These are phyloP conservation scores for Aphrophora alni DNA, from an alignment of 2,888 invertebrate genomes.

Conservation along the genomic window DNA sequence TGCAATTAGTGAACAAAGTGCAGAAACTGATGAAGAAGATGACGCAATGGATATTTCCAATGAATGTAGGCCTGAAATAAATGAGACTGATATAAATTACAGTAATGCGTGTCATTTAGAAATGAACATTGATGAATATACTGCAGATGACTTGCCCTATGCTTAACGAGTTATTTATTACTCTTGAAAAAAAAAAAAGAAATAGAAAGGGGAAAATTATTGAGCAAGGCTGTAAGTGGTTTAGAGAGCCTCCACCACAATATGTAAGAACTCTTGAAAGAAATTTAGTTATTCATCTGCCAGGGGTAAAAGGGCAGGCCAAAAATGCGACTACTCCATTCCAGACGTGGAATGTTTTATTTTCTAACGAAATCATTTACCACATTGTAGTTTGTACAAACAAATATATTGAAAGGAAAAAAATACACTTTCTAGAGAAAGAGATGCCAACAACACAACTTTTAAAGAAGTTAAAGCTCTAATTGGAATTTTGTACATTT, in stretches of 20 bases:
- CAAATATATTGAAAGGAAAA: not conserved
- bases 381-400: constrained; percentile 3
- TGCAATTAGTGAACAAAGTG: too few species aligned
- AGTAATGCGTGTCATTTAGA: not conserved
- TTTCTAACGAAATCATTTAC: not conserved
- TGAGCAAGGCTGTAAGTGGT: too few species aligned
- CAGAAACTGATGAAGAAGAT: not conserved
- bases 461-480: constrained; percentile 4
- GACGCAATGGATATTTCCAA: not conserved
- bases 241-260: not conserved
- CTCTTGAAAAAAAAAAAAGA: not conserved
- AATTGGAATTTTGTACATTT: constrained; percentile 1
- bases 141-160: constrained; percentile 2
- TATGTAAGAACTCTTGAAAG: not conserved
- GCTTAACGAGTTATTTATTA: not conserved
- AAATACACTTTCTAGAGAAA: not conserved
- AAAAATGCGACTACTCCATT: too few species aligned
- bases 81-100: not conserved
- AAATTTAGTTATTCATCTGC: not conserved
- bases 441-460: not conserved
- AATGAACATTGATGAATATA: not conserved
- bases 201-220: too few species aligned
- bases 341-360: not conserved
- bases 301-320: not conserved
- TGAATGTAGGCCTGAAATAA: not conserved